These are phyloP conservation scores for Antheraea mylitta DNA, from an alignment of 1,140 invertebrate genomes.

Conservation along the genomic window DNA sequence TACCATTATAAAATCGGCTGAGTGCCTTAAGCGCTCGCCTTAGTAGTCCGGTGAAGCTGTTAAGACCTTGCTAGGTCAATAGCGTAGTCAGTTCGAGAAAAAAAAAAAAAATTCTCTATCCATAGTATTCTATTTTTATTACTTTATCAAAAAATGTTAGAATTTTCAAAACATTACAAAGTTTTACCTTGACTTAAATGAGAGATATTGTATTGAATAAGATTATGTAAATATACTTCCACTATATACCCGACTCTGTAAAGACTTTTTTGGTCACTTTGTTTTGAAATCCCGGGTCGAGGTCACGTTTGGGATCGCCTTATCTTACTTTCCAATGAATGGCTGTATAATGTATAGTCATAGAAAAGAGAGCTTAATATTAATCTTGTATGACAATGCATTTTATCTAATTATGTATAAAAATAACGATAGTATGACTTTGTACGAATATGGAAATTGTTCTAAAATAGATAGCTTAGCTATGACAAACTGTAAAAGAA, in stretches of 20 bases:
- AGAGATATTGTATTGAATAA: not conserved
- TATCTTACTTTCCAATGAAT: not conserved
- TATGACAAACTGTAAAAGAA: too few species aligned
- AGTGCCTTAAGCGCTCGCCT: too few species aligned
- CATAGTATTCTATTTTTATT: too few species aligned
- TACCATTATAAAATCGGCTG: too few species aligned
- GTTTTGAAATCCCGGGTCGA: not conserved
- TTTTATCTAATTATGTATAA: not conserved
- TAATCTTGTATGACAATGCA: not conserved
- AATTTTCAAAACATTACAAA: not conserved
- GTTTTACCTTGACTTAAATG: not conserved
- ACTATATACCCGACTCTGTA: not conserved
- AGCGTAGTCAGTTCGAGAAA: too few species aligned
- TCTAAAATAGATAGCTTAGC: too few species aligned
- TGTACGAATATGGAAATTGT: too few species aligned
- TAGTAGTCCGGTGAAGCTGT: too few species aligned
- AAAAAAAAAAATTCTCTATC: too few species aligned
- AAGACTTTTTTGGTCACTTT: not conserved
- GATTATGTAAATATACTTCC: not conserved
- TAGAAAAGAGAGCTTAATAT: not conserved
- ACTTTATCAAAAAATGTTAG: too few species aligned
- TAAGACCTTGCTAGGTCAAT: too few species aligned
- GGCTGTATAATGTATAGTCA: not conserved
- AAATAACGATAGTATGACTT: too few species aligned
- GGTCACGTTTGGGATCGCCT: not conserved